Evolutionary conservation across 2,113 vertebrate species (phyloP), one percentile per base, ranked within the genome.

Genomic region (Garra rufa): DNA sequence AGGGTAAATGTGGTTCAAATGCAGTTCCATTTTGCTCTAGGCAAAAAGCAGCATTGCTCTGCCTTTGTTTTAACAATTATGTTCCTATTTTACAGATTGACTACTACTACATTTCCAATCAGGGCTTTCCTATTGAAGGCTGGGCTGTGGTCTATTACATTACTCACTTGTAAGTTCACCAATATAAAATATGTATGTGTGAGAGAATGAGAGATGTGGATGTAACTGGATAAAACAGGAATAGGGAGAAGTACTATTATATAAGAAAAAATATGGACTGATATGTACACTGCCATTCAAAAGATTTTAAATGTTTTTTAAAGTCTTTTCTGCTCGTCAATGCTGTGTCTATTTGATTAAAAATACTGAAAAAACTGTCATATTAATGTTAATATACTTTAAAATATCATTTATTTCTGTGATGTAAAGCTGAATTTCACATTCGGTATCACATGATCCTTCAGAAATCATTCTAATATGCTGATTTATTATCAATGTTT

Each of bases 81-180:
- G 15, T 46, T 44, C 55, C 17, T 86, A 6, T 83, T 1, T 92
- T 94, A 84, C 93, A 97, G 96, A 96, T 97, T 28, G 96, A 97
- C 92, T 97, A 97, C 83, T 95, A 97, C 89, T 97, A 96, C 91
- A 97, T 97, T 88, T 96, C 96, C 21, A 95, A 94, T 76, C 96
- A 97, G 90, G 96, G 96, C 30, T 97, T 93, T 81, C 95, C 96
- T 4, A 96, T 96, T 0, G 96, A 97, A 87, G 96, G 94, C 82
- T 97, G 96, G 96, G 96, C 96, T 26, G 96, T 97, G 28, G 96
- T 97, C 34, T 97, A 97, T 90, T 97, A 97, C 87, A 95, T 97
- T 86, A 97, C 95, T 71, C 96, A 97, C 88, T 91, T 97, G 96
- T 97, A 77, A 96, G 96, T 96, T 82, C 71, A 14, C 17, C 41